These are phyloP conservation scores for Leguminivora glycinivorella DNA, from an alignment of 1,140 invertebrate genomes.

Conservation along the genomic window DNA sequence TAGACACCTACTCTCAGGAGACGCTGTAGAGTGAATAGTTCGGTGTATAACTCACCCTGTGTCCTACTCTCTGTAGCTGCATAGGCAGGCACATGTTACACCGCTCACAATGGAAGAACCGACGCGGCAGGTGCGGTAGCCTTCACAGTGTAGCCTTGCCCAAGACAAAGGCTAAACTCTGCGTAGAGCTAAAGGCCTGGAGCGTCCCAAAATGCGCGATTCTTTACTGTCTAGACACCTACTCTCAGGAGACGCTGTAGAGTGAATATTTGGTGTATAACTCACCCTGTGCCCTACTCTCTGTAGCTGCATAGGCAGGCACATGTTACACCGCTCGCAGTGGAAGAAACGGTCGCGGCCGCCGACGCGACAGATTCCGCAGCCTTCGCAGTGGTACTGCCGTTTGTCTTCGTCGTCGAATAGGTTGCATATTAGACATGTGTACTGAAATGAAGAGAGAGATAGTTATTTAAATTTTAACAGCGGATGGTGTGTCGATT, in stretches of 20 bases:
- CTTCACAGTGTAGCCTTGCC: too few species aligned
- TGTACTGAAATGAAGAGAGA: conserved; percentile 83
- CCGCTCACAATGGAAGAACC: conserved; percentile 92
- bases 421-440: conserved; percentile 91
- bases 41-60: conserved; percentile 69
- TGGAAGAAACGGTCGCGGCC: conserved; percentile 93
- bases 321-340: conserved; percentile 93
- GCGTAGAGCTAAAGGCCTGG: too few species aligned
- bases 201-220: too few species aligned
- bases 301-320: conserved; percentile 87
- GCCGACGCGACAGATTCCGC: conserved; percentile 93
- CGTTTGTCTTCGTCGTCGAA: conserved; percentile 93
- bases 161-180: too few species aligned
- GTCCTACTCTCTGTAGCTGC: conserved; percentile 86
- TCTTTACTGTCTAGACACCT: too few species aligned
- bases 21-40: background rate
- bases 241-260: too few species aligned
- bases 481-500: too few species aligned
- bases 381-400: conserved; percentile 93
- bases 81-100: conserved; percentile 93
- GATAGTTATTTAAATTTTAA: too few species aligned
- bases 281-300: conserved; percentile 88
- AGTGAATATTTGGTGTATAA: background rate
- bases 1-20: too few species aligned
- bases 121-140: conserved; percentile 45